Percentiles rank a stretch among this genome's conserved stretches.
phyloP scores from a whole-genome alignment of 2,888 invertebrate genomes.

The Lysandra coridon region DNA sequence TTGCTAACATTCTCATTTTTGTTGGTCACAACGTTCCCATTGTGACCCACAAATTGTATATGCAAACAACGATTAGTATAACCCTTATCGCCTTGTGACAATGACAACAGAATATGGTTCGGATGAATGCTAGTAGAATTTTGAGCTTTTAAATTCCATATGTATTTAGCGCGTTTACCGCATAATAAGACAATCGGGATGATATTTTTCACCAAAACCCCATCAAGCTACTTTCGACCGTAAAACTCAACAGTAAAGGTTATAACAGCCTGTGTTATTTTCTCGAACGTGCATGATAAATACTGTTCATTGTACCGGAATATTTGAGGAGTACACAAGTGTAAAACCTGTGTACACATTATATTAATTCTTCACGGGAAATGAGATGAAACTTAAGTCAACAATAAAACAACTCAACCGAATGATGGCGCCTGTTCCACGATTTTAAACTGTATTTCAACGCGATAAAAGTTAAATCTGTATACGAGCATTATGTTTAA shows the following conservation, averaged over 20 bases:
- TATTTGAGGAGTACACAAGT: slow-evolving; percentile 56
- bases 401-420: slow-evolving; percentile 46
- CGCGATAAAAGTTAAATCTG: background rate
- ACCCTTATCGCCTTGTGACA: slow-evolving; percentile 13
- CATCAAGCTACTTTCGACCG: slow-evolving; percentile 29
- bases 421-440: slow-evolving; percentile 37
- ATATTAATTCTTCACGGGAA: slow-evolving; percentile 64
- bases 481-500: background rate
- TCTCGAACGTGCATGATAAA: slow-evolving; percentile 6
- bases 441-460: slow-evolving; percentile 43
- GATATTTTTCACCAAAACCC: slow-evolving; percentile 30
- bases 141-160: slow-evolving; percentile 36
- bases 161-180: slow-evolving; percentile 48
- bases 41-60: background rate
- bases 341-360: slow-evolving; percentile 55
- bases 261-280: slow-evolving; percentile 30
- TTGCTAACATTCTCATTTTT: background rate
- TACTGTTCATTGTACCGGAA: slow-evolving; percentile 42
- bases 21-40: background rate
- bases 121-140: slow-evolving; percentile 21
- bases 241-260: slow-evolving; percentile 2
- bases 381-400: slow-evolving; percentile 59
- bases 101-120: slow-evolving; percentile 1
- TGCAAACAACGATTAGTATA: slow-evolving; percentile 15
- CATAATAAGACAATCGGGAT: slow-evolving; percentile 36